Percentiles rank a stretch among this genome's conserved stretches.
These are phyloP conservation scores for Drosophila limbata DNA, from an alignment of 2,888 invertebrate species.

Conservation along the genomic window DNA sequence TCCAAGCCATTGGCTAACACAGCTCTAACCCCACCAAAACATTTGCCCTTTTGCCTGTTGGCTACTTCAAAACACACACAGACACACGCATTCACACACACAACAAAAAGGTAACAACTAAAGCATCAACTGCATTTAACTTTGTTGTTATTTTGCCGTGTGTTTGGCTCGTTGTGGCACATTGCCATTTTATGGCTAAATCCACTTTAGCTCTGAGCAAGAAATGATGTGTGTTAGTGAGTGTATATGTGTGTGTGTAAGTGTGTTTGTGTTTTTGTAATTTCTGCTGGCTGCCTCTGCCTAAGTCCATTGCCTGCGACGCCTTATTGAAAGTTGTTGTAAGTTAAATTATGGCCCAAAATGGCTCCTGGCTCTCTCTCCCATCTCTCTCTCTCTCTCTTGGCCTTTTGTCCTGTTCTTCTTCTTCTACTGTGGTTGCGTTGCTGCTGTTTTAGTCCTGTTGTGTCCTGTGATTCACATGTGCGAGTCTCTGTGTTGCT, in stretches of 20 bases:
- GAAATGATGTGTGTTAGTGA: conserved; percentile 43
- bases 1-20: conserved; percentile 22
- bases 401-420: conserved; percentile 11
- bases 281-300: conserved; percentile 46
- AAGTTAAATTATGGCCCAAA: conserved; percentile 76
- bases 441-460: conserved; percentile 23
- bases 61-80: conserved; percentile 45
- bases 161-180: conserved; percentile 52
- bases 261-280: conserved; percentile 38
- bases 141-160: conserved; percentile 69
- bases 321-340: conserved; percentile 79
- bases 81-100: background rate
- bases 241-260: conserved; percentile 14
- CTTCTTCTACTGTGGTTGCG: too few relatives aligned
- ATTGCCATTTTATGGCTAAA: conserved; percentile 77
- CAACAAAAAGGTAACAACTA: conserved; percentile 57
- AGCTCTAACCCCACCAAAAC: conserved; percentile 29
- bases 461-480: conserved; percentile 26
- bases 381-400: background rate
- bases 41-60: conserved; percentile 38
- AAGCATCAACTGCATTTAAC: conserved; percentile 76
- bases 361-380: conserved; percentile 54
- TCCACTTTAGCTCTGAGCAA: conserved; percentile 68
- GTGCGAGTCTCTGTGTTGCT: conserved; percentile 22
- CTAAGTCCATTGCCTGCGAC: conserved; percentile 51